Conservation (phyloP, 2,113 vertebrate genomes). For the Pyrgilauda ruficollis region DNA sequence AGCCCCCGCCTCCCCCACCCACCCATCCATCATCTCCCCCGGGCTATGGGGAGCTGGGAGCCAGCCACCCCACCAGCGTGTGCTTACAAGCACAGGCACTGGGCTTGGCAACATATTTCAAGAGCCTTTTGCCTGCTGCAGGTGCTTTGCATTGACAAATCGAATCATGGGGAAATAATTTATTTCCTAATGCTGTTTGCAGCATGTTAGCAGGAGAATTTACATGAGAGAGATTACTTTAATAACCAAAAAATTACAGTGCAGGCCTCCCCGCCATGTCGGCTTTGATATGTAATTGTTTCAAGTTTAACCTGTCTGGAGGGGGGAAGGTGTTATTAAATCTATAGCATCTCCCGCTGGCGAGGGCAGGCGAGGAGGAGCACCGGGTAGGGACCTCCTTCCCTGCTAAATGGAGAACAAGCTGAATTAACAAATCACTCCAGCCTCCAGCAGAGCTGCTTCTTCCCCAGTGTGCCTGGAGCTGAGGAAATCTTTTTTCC, state of each 20-base stretch:
- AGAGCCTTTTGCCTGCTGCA: constrained; percentile 79
- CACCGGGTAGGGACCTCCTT: constrained; percentile 51
- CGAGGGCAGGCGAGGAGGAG: constrained; percentile 70
- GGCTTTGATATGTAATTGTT: constrained; percentile 85
- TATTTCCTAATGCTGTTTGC: constrained; percentile 85
- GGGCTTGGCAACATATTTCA: constrained; percentile 83
- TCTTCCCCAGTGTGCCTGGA: neutral
- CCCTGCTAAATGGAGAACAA: constrained; percentile 65
- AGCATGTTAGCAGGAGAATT: constrained; percentile 75
- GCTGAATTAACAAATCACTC: constrained; percentile 69
- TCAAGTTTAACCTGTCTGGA: constrained; percentile 82
- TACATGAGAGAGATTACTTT: constrained; percentile 87
- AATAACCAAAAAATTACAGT: constrained; percentile 86
- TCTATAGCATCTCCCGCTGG: constrained; percentile 62
- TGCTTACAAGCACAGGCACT: constrained; percentile 39
- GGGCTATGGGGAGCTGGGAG: constrained; percentile 54
- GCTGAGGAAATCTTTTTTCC: neutral
- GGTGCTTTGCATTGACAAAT: constrained; percentile 88
- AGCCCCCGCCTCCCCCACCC: neutral
- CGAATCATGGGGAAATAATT: constrained; percentile 88
- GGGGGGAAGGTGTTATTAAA: constrained; percentile 75
- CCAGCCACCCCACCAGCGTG: constrained; percentile 29
- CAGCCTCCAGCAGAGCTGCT: constrained; percentile 36
- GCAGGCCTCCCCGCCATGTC: constrained; percentile 72
- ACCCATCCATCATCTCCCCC: constrained; percentile 62